Percentiles rank a stretch among this genome's conserved stretches.
These are phyloP conservation scores for Erpetoichthys calabaricus DNA, from an alignment of 2,797 vertebrate genomes.

Conservation along the genomic window DNA sequence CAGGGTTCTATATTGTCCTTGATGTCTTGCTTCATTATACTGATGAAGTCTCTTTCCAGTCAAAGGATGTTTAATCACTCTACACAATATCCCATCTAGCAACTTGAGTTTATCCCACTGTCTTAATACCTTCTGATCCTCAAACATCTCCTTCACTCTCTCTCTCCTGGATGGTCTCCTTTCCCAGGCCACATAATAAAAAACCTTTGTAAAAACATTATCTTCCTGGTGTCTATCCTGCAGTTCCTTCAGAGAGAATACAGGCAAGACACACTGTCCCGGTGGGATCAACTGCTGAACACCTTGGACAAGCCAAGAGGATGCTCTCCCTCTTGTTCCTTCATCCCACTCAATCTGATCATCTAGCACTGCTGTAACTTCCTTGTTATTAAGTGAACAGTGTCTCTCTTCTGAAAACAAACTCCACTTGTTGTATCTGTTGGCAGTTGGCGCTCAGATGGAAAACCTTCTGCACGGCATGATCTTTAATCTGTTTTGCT, in stretches of 20 bases:
- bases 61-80: conserved; percentile 2
- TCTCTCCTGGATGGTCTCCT: conserved; percentile 3
- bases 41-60: neutral
- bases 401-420: neutral
- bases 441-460: neutral
- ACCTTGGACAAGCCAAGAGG: neutral
- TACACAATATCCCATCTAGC: neutral
- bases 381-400: neutral
- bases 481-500: neutral
- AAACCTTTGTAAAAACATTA: neutral
- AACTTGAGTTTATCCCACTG: conserved; percentile 5
- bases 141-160: neutral
- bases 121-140: neutral
- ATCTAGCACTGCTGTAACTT: conserved; percentile 11
- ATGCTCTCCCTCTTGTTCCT: neutral
- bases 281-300: neutral
- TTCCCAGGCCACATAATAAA: conserved; percentile 7
- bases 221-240: neutral
- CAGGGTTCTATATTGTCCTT: conserved; percentile 9
- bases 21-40: conserved; percentile 11
- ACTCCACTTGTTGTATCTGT: neutral
- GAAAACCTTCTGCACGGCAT: conserved; percentile 13
- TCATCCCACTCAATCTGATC: neutral
- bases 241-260: neutral
- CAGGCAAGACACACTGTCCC: neutral